Percentiles rank a stretch among this genome's conserved stretches.
Conservation (phyloP, 1,140 invertebrate genomes). For the Ectropis grisescens region DNA sequence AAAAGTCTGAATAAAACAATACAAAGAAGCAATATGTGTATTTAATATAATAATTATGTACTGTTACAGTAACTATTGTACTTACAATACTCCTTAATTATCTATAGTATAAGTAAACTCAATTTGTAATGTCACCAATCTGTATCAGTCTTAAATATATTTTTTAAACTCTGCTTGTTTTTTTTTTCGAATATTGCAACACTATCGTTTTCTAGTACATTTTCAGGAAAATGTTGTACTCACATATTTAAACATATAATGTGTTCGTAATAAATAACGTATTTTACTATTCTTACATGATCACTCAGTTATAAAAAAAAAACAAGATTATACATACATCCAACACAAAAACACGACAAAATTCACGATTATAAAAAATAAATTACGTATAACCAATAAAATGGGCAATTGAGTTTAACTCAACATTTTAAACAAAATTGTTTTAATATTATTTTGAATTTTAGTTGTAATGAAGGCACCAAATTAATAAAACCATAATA, state of each 20-base stretch:
- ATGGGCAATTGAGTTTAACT: conserved; percentile 58
- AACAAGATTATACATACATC: conserved; percentile 12
- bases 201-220: not conserved
- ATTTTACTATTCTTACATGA: conserved; percentile 7
- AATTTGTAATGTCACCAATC: conserved; percentile 25
- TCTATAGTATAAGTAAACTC: conserved; percentile 24
- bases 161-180: conserved; percentile 1
- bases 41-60: conserved; percentile 35
- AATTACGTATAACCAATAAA: conserved; percentile 56
- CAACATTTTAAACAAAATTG: conserved; percentile 36
- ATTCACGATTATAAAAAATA: conserved; percentile 17
- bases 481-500: not conserved
- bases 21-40: conserved; percentile 52
- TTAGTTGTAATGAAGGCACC: conserved; percentile 18
- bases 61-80: conserved; percentile 55
- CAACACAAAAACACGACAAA: conserved; percentile 15
- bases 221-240: too few relatives aligned
- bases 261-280: conserved; percentile 12
- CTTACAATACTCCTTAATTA: conserved; percentile 36
- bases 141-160: conserved; percentile 23
- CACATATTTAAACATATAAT: not conserved
- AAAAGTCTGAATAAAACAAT: too few relatives aligned
- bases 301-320: conserved; percentile 3
- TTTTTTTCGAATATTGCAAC: not conserved
- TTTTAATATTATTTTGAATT: too few relatives aligned